Percentiles rank a stretch among this genome's conserved stretches.
Evolutionary conservation across 2,113 vertebrate species (phyloP).

Genomic region (Cisticola juncidis): DNA sequence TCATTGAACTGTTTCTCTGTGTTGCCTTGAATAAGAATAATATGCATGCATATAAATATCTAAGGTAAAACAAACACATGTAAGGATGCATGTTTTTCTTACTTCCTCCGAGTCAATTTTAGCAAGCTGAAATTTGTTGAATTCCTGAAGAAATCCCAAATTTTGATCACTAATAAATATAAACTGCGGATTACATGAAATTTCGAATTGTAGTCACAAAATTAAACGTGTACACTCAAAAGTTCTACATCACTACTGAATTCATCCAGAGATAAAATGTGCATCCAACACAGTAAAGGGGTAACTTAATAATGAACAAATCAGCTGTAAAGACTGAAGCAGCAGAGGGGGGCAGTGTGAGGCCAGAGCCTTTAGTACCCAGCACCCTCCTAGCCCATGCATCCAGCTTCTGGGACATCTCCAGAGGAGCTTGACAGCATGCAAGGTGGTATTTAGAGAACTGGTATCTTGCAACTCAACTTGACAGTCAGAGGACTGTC

Average conservation of each 20-base stretch:
- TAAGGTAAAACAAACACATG: background rate
- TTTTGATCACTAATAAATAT: background rate
- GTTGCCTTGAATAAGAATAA: background rate
- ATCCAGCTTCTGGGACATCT: background rate
- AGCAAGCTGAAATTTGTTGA: constrained; percentile 20
- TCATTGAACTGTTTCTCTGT: background rate
- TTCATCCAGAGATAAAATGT: background rate
- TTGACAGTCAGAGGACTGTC: background rate
- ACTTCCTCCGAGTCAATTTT: background rate
- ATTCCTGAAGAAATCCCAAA: background rate
- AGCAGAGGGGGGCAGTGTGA: background rate
- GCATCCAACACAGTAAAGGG: background rate
- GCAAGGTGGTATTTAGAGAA: background rate
- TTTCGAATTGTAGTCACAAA: background rate
- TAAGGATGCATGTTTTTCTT: background rate
- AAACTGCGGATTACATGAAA: background rate
- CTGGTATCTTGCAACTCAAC: background rate
- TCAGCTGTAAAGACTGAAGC: background rate
- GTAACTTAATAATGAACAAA: background rate
- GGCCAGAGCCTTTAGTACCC: background rate
- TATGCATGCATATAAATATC: background rate
- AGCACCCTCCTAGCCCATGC: background rate
- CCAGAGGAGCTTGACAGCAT: background rate
- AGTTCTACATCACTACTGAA: background rate
- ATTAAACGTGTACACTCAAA: background rate